phyloP scores from a whole-genome alignment of 1,140 invertebrate species.

The Aethina tumida region DNA sequence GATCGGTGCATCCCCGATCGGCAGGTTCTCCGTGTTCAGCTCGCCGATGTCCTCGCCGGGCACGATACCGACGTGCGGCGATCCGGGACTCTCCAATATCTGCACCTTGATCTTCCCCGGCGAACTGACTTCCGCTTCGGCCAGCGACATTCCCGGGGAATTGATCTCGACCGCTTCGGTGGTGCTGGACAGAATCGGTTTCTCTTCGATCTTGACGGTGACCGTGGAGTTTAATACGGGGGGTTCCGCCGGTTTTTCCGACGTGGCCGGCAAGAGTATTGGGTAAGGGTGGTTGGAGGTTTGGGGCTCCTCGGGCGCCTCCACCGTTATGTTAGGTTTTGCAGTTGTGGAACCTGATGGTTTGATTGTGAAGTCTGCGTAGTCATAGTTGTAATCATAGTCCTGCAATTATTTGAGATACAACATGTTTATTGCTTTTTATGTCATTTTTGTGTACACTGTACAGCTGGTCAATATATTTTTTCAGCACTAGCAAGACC shows the following conservation, averaged over 20 bases:
- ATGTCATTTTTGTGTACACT: too few species aligned
- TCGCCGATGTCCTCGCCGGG: conserved; percentile 17
- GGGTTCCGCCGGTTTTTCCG: not conserved
- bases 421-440: not conserved
- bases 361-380: conserved; percentile 49
- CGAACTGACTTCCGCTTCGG: conserved; percentile 7
- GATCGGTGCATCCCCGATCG: conserved; percentile 20
- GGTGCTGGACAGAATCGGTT: conserved; percentile 12
- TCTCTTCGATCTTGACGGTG: not conserved
- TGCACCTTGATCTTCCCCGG: conserved; percentile 26
- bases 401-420: conserved; percentile 37
- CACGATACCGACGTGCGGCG: conserved; percentile 6
- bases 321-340: conserved; percentile 20
- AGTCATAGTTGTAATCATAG: conserved; percentile 50
- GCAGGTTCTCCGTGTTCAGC: not conserved
- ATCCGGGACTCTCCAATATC: conserved; percentile 14
- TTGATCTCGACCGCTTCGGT: conserved; percentile 25
- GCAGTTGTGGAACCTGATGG: conserved; percentile 33
- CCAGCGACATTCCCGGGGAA: not conserved
- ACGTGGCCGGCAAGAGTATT: not conserved
- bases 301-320: conserved; percentile 18
- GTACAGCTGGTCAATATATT: too few species aligned
- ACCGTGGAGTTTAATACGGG: conserved; percentile 6
- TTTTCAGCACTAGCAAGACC: too few species aligned
- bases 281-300: conserved; percentile 12